Evolutionary conservation across 2,797 vertebrate species (phyloP), one percentile per base, ranked within the genome.

Genomic region (Falco berigora): DNA sequence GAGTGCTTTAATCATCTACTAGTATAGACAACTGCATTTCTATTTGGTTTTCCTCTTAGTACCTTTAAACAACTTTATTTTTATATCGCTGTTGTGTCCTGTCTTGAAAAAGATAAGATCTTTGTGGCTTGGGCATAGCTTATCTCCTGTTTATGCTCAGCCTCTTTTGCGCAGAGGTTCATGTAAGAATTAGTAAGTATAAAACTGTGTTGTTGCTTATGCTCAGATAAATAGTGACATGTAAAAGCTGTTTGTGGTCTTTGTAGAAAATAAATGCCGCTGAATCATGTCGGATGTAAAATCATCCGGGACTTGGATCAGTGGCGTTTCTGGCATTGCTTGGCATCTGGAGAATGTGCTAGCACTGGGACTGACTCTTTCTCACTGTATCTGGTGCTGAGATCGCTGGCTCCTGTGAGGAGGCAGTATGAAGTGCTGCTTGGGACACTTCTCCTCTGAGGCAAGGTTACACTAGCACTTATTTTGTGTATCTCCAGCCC

Each of bases 81-180:
- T 66, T 64, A 13, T 69, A 21, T 69, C 10, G 2, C 28, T 69
- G 12, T 16, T 30, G 23, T 40, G 59, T 71, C 20, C 3, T 4
- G 52, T 14, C 36, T 46, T 14, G 5, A 32, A 13, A 59, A 61
- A 68, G 50, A 22, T n/a, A 23, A 49, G 20, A 14, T 64, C 44
- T 86, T 47, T 7, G 17, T 7, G 44, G 24, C 5, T 0, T 40
- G 64, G 59, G 53, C 17, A 11, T 10, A 13, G 17, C 50, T 66
- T 34, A 20, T 22, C n/a, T 90, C 12, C n/a, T 69, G 40, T 47
- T 93, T 40, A 8, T 7, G 15, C 16, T 62, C 36, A 8, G 17
- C 42, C 32, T 38, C 66, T 49, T 36, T 53, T 50, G 17, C 0
- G 0, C n/a, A 1, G 0, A 2, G 69, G 32, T 38, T 90, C 16